Base-by-base conservation (phyloP, 1,140 invertebrate species). In the Cyphomyrmex costatus region DNA sequence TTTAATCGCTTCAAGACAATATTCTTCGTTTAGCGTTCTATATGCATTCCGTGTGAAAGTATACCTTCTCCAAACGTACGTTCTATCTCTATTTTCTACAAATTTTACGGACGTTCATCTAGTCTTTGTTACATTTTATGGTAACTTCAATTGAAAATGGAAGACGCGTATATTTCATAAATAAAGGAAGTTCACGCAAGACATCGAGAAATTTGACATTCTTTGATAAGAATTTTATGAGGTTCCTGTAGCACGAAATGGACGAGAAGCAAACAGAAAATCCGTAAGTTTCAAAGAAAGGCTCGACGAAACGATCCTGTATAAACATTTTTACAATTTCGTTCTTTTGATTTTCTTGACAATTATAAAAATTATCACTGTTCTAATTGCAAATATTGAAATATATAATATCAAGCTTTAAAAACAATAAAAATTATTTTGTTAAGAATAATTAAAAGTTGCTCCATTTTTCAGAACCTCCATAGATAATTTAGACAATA, bases 401-500 rank as follows among this genome's bases (percentile, higher is more conserved):
- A 27, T 65, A 27, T 61, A n/a, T n/a, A n/a, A n/a, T n/a, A 46
- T 70, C 53, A 49, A 19, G 0, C 16, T 1, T 86, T 30, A 1
- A 79, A 6, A 78, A 33, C 36, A 16, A 21, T 19, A 24, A 65
- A 84, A 30, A 51, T 70, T 61, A 21, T 27, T 60, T 36, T 53
- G 53, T n/a, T 65, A 24, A 61, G 36, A 46, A 42, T 19, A 30
- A 53, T 30, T 42, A 19, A 5, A 0, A 66, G 7, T 0, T 30
- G 1, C 30, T 24, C 6, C 58, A 36, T 70, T 80, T 88, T 86
- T 49, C 63, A 91, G 88, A 86, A 86, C 71, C 33, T 19, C 49
- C n/a, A n/a, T 30, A 27, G 56, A 79, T 12, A 30, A 65, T 36
- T 49, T 33, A 70, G 88, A 88, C 8, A 92, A 92, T 85, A 61